Conservation (phyloP, 64 coral and sea anemone genomes). For the Montipora sp. region DNA sequence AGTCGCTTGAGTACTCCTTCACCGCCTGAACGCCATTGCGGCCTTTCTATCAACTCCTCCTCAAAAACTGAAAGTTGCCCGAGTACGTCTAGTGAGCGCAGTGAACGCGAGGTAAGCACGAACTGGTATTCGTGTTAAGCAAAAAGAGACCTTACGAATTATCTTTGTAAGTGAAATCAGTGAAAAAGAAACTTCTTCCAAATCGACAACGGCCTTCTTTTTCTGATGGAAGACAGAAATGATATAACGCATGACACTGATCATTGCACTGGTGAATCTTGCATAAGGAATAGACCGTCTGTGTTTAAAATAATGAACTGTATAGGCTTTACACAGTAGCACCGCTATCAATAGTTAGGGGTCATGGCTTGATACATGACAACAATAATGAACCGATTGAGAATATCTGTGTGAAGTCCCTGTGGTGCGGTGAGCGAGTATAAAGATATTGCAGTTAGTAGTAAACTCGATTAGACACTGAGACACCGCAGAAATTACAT, state of each 20-base stretch:
- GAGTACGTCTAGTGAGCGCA: conserved; percentile 9
- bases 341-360: conserved; percentile 53
- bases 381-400: conserved; percentile 56
- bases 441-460: conserved; percentile 16
- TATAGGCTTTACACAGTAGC: conserved; percentile 9
- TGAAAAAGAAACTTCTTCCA: background rate
- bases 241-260: background rate
- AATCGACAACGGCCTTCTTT: background rate
- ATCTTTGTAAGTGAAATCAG: background rate
- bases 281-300: conserved; percentile 11
- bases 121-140: conserved; percentile 49
- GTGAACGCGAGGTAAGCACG: conserved; percentile 42
- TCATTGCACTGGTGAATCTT: conserved; percentile 8
- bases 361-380: conserved; percentile 56
- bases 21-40: conserved; percentile 21
- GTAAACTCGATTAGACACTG: conserved; percentile 11
- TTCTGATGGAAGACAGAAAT: background rate
- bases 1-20: conserved; percentile 42
- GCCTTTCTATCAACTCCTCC: conserved; percentile 14
- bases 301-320: conserved; percentile 40
- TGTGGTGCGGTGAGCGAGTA: conserved; percentile 8
- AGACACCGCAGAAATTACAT: background rate
- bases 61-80: conserved; percentile 14
- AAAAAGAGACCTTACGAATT: background rate
- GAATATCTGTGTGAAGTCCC: conserved; percentile 47